Percentiles rank a stretch among this genome's conserved stretches.
phyloP scores from a whole-genome alignment of 2,113 vertebrate genomes.

The Microcebus tavaratra region DNA sequence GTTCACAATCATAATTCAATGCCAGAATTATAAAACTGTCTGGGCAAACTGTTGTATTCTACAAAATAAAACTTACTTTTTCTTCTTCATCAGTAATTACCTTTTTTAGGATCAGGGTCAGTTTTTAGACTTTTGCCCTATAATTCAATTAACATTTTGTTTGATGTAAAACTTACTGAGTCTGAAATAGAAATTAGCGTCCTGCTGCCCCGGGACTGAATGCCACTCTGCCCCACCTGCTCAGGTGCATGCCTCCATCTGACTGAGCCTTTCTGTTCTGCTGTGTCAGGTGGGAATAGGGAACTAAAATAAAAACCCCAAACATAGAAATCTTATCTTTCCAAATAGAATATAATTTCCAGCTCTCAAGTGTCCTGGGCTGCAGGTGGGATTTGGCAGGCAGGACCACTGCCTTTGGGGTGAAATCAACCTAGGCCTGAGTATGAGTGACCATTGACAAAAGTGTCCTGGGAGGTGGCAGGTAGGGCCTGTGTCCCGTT shows the following conservation, averaged over 20 bases:
- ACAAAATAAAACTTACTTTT: background rate
- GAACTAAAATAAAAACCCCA: background rate
- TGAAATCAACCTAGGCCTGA: accelerated
- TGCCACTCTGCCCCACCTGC: accelerated
- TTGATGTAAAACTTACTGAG: background rate
- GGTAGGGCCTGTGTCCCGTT: background rate
- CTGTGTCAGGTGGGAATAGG: accelerated
- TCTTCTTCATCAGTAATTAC: background rate
- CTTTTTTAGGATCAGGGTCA: background rate
- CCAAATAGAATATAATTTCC: background rate
- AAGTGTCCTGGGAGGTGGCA: background rate
- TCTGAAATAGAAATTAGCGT: background rate
- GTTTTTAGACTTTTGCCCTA: background rate
- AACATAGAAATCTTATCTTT: background rate
- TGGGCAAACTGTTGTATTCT: background rate
- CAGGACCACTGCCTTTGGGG: accelerated
- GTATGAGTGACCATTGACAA: accelerated
- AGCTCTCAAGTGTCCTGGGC: accelerated
- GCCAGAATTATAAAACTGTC: background rate
- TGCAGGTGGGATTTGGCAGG: accelerated
- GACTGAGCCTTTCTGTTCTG: too few relatives aligned
- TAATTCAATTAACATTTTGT: background rate
- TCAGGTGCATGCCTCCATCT: background rate
- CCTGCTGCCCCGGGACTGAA: too few relatives aligned
- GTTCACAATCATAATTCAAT: background rate